Base-by-base conservation (phyloP, 2,888 invertebrate genomes). In the Troides oblongomaculatus region DNA sequence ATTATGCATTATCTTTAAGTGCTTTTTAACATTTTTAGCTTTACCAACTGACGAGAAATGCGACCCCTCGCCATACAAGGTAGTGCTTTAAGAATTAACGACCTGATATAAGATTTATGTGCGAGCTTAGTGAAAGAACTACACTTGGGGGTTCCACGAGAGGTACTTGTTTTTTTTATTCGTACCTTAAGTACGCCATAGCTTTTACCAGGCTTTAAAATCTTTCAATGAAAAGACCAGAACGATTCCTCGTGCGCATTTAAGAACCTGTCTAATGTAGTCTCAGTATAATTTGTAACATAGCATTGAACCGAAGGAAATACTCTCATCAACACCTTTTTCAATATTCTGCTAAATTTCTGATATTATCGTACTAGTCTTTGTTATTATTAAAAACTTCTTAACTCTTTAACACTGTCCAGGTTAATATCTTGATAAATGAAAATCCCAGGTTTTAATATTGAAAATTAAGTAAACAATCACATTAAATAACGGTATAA, bases 91-190 rank as follows among this genome's bases (percentile, higher is more conserved):
- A 67, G 61, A 64, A 67, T 67, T 67, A 60, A 63, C 64, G 61
- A 30, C 70, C 56, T 57, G 67, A 67, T 64, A 62, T 60, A 71
- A 71, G 70, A 71, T 71, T 71, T 71, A 71, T 71, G 67, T 67
- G 67, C 61, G 60, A 66, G 56, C 66, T 64, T 17, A 62, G 43
- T 62, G 64, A 67, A 70, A 66, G 59, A 62, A 63, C 70, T 56
- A n/a, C 59, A 23, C 65, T 63, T 39, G 30, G 59, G 39, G 66
- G 36, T 46, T 39, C 23, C 21, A 56, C 53, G 63, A 68, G 50
- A 56, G 57, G 23, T 64, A 43, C 50, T 53, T n/a, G 39, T 59
- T 62, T 63, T 62, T 62, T 68, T 46, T 21, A n/a, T 62, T 43
- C 30, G n/a, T 56, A 62, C 57, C 36, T 62, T 56, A 62, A 58